Evolutionary conservation across 1,140 invertebrate genomes (phyloP), one percentile per base, ranked within the genome.

Genomic region (Drosophila suzukii): DNA sequence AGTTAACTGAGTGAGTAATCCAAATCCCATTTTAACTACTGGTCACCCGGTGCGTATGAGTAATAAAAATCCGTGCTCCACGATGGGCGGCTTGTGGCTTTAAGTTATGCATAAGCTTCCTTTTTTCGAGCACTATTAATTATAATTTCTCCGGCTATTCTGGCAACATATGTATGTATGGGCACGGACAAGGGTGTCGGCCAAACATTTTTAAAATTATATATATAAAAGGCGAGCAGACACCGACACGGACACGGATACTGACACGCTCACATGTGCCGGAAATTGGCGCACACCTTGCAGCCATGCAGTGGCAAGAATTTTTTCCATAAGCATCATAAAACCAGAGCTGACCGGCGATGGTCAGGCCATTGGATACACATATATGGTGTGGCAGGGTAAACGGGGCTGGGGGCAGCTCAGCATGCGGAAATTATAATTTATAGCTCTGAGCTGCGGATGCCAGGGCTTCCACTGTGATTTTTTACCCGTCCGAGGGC

Each of bases 201-300:
- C 44, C 49, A 67, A 51, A 67, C 71, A 75, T 66, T 75, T 58
- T 65, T 66, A 38, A 66, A 75, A 75, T 46, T 60, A 39, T 73
- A 67, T 57, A 32, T 72, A 38, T 50, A 17, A 32, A 32, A 13
- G 56, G 32, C 3, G 38, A 61, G 50, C 54, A 13, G 46, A 54
- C 58, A 54, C 49, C 17, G 13, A 54, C 58, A 54, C 53, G 13
- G 43, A 12, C 17, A 44, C 30, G 30, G 11, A 51, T 39, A 61
- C 76, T 63, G 61, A 43, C 55, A 75, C 57, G 62, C 50, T 39
- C 70, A 78, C 79, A 82, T 85, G 68, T 68, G 62, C 79, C 82
- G 82, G 82, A 86, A 86, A 86, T 86, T 86, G 82, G 78, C 83
- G 82, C 82, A 86, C 83, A 86, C 82, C 82, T 88, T 82, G 75